Base-by-base conservation (phyloP, 2,888 invertebrate genomes). In the Diplolepis rosae region DNA sequence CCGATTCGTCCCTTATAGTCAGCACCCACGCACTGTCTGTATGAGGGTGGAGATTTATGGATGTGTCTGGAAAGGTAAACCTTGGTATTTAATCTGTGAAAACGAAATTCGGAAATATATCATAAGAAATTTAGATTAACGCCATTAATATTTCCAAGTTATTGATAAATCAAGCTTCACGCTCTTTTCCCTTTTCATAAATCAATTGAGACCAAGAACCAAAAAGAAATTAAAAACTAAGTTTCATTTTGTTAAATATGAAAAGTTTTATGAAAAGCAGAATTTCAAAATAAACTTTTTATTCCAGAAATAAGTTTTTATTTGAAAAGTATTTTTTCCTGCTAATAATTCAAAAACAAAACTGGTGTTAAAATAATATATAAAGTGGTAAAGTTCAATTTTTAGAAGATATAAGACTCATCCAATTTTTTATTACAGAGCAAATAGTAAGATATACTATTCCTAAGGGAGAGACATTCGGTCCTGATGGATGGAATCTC, bases 11-110 rank as follows among this genome's bases (percentile, higher is more conserved):
- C 98, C 98, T 0, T 95, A 94, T 90, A 95, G 96, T 77, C 92
- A 94, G 66, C 94, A 95, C 84, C 94, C 95, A 0, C 90, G 96
- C 68, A 97, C 96, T 0, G 95, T 97, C 65, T 98, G 97, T 90
- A 95, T 98, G 95, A 90, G 97, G 78, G 95, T 97, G 48, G 98
- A 98, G 88, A 90, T 97, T 70, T 96, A 95, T 87, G 97, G 97
- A 75, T 98, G 97, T 89, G 89, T 91, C 48, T 94, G 94, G 92
- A 91, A 92, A 88, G 93, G 94, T 94, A 90, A 92, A 92, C 39
- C 61, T 24, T 61, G 61, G 35, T 61, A 61, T 61, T 61, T 61
- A 61, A 61, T 61, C 61, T 61, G 61, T n/a, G 39, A 39, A 61
- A 61, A 61, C 39, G n/a, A 61, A 61, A 61, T 61, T 61, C 39